Evolutionary conservation across 2,113 vertebrate genomes (phyloP).

Genomic region (Pogonocichla stellata): DNA sequence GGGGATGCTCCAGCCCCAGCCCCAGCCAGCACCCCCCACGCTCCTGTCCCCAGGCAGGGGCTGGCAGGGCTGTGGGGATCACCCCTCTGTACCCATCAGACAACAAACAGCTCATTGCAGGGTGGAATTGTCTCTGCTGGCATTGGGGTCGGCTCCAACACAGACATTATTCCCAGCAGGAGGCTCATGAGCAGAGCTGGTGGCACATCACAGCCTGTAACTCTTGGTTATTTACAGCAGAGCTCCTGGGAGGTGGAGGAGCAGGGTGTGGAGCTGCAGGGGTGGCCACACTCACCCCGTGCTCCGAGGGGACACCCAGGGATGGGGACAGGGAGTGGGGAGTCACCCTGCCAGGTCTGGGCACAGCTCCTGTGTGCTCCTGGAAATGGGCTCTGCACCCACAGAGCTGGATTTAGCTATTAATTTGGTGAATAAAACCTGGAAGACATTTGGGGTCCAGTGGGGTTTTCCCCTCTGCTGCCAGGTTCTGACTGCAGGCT

Average conservation of each 20-base stretch:
- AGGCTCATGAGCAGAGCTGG: neutral
- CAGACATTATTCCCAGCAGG: neutral
- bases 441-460: accelerated
- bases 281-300: accelerated
- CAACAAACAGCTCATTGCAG: neutral
- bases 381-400: too few species aligned
- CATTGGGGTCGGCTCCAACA: neutral
- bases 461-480: neutral
- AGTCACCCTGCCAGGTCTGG: accelerated
- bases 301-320: neutral
- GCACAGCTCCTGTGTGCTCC: neutral
- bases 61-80: neutral
- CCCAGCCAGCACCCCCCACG: accelerated
- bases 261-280: accelerated
- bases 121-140: neutral
- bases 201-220: neutral
- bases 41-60: accelerated
- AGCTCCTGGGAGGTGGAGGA: neutral
- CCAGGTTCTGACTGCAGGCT: accelerated
- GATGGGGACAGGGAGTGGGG: too few species aligned
- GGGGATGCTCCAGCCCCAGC: neutral
- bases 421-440: accelerated
- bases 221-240: neutral
- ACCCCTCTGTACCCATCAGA: neutral
- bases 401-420: neutral